A percentile compares a stretch with the other conserved stretches of the same genome.
phyloP scores from a whole-genome alignment of 2,797 vertebrate species.

The Dromococcyx pavoninus region DNA sequence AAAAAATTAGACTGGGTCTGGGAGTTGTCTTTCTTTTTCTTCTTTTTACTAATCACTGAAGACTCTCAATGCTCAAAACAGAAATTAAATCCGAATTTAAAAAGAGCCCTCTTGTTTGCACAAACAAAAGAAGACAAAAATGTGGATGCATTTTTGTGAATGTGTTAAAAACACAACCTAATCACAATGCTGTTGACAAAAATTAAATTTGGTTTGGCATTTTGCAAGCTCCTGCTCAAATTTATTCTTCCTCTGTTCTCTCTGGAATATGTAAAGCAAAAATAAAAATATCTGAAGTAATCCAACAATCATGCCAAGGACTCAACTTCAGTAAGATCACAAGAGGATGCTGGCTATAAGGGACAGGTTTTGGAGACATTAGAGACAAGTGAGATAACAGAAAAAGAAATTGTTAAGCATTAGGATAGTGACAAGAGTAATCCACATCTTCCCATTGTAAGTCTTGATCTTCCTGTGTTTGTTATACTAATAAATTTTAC shows the following conservation, averaged over 20 bases:
- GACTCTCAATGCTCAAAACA: background rate
- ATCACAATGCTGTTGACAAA: background rate
- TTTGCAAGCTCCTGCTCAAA: background rate
- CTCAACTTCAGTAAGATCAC: background rate
- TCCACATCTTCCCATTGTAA: background rate
- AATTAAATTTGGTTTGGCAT: fast-evolving
- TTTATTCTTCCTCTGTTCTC: background rate
- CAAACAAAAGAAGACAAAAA: background rate
- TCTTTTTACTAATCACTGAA: background rate
- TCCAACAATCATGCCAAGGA: background rate
- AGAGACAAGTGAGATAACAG: background rate
- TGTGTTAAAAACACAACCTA: background rate
- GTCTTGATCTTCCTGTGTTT: background rate
- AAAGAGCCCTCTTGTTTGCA: background rate
- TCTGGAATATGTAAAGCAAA: background rate
- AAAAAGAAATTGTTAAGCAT: background rate
- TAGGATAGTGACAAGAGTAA: background rate
- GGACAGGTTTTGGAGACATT: background rate
- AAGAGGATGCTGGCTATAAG: background rate
- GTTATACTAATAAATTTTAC: background rate
- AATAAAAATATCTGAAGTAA: background rate
- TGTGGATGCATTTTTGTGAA: background rate
- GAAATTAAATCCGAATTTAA: background rate
- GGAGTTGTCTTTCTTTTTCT: background rate
- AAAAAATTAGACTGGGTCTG: background rate